These are phyloP conservation scores for Zelleria hepariella DNA, from an alignment of 2,888 invertebrate genomes.

Conservation along the genomic window DNA sequence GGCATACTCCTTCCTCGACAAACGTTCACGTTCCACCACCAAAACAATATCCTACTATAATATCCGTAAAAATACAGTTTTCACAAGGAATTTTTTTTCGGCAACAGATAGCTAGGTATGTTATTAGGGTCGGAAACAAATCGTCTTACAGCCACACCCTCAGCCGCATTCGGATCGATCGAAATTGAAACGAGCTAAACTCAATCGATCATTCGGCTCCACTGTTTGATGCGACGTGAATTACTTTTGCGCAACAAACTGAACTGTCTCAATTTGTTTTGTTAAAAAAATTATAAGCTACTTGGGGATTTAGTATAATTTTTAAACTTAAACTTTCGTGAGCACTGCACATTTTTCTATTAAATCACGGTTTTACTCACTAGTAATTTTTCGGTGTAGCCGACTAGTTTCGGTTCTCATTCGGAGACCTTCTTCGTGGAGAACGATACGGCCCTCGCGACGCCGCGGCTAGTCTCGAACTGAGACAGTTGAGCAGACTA, in stretches of 20 bases:
- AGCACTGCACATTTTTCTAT: no score
- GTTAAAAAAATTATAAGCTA: background rate
- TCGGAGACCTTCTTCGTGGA: no score
- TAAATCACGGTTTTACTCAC: no score
- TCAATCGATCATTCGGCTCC: constrained; percentile 68
- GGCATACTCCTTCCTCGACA: background rate
- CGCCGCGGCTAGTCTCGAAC: no score
- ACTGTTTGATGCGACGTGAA: constrained; percentile 59
- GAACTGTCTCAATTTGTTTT: constrained; percentile 64
- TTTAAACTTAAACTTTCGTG: background rate
- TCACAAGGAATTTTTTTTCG: background rate
- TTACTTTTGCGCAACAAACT: constrained; percentile 46
- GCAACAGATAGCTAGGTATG: constrained; percentile 33
- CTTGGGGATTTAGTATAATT: background rate
- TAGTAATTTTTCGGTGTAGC: no score
- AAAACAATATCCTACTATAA: background rate
- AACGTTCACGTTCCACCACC: background rate
- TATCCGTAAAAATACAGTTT: background rate
- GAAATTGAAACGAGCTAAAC: constrained; percentile 66
- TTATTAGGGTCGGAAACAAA: constrained; percentile 44
- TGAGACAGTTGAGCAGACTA: no score
- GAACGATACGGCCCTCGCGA: no score
- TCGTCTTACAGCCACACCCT: constrained; percentile 64
- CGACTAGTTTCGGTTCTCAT: no score
- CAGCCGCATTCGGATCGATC: constrained; percentile 57